Evolutionary conservation across 2,888 invertebrate species (phyloP), one percentile per base, ranked within the genome.

Genomic region (Eristalis arbustorum): DNA sequence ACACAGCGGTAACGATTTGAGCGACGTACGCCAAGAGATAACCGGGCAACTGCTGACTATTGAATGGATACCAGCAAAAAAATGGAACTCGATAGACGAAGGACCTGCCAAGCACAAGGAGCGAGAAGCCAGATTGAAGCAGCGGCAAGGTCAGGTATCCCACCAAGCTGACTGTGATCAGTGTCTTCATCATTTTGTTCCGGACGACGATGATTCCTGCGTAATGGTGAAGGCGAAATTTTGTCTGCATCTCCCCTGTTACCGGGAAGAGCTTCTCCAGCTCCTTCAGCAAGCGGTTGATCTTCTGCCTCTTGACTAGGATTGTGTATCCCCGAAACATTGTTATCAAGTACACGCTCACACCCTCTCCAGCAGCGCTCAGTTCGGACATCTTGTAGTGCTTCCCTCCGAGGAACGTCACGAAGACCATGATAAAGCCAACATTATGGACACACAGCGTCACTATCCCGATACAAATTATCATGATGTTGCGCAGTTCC

Each of bases 251-350:
- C 0, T 25, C 10, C 3, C 11, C n/a, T 2, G 61, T 28, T 0
- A 22, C 10, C 1, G 81, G 71, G 23, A 72, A 82, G 18, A 76
- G 22, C 0, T 25, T 14, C 6, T 80, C 74, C 3, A 80, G 22
- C 3, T n/a, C 42, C 2, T 0, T 1, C 1, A 80, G 10, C 6
- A 80, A 18, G 3, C 23, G 13, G 0, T 57, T n/a, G 1, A 74
- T 18, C 3, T 25, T 13, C 2, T 11, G 18, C 1, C 25, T 62
- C 0, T 59, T 62, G 0, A 56, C 2, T 1, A 80, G 25, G 4
- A 69, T 40, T 3, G 40, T 34, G 2, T 28, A 23, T 2, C 25
- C 63, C 1, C 80, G 63, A 14, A 18, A 63, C 22, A 63, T 28
- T 0, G 34, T 14, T 2, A 80, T 68, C 1, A 62, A 2, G 34